A percentile compares a stretch with the other conserved stretches of the same genome.
Evolutionary conservation across 2,888 invertebrate species (phyloP).

Genomic region (Drosophila subsilvestris): DNA sequence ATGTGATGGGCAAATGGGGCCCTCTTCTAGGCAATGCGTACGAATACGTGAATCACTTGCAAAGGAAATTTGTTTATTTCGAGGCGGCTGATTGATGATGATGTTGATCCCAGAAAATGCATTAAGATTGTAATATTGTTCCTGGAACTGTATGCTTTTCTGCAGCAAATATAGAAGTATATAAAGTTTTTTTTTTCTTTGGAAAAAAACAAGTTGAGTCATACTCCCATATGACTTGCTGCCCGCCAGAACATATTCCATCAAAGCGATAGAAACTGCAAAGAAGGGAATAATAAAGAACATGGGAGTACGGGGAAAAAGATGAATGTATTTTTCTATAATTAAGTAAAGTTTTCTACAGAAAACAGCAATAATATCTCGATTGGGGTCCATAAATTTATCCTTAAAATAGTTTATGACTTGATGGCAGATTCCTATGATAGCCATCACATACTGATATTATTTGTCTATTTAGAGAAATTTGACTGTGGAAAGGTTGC

Average conservation of each 20-base stretch:
- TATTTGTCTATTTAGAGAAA: no score
- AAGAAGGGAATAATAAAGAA: conserved; percentile 6
- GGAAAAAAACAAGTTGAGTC: conserved; percentile 37
- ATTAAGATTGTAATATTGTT: background rate
- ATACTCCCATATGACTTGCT: conserved; percentile 2
- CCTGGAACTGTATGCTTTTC: background rate
- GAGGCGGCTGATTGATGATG: background rate
- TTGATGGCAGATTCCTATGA: no score
- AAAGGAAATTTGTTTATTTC: conserved; percentile 1
- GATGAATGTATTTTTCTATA: background rate
- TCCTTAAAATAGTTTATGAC: no score
- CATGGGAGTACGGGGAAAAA: background rate
- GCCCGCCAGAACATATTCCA: conserved; percentile 4
- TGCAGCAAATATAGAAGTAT: conserved; percentile 22
- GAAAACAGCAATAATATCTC: no score
- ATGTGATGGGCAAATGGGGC: conserved; percentile 3
- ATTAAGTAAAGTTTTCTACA: no score
- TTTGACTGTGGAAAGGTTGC: no score
- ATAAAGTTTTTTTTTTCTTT: conserved; percentile 11
- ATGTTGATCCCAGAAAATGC: background rate
- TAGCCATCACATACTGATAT: no score
- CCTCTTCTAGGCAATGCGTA: conserved; percentile 7
- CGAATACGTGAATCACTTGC: conserved; percentile 28
- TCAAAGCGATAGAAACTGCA: background rate
- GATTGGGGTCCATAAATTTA: no score